Percentiles rank a stretch among this genome's conserved stretches.
Conservation (phyloP, 2,113 vertebrate genomes). For the Quiscalus mexicanus region DNA sequence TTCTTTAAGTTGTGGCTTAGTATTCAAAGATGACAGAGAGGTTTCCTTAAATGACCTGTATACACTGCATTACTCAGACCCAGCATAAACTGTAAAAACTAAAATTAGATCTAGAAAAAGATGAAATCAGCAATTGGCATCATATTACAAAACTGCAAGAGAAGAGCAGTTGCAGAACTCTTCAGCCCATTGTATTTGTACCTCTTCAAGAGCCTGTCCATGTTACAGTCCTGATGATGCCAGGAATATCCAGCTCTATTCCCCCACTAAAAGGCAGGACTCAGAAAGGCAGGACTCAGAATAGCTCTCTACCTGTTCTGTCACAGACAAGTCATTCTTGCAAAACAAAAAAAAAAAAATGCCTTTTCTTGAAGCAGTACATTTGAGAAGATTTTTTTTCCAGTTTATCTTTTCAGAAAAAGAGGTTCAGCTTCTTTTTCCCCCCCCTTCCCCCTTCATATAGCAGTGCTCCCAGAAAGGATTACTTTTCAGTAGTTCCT, state of each 20-base stretch:
- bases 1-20: neutral
- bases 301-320: neutral
- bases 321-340: neutral
- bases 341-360: neutral
- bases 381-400: neutral
- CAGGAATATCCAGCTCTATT: neutral
- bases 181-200: neutral
- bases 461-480: neutral
- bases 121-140: neutral
- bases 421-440: neutral
- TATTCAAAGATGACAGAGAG: neutral
- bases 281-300: neutral
- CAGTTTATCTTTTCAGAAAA: neutral
- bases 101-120: neutral
- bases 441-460: rapidly evolving
- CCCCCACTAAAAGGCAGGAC: neutral
- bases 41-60: neutral
- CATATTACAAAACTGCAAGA: neutral
- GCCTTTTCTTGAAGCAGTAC: neutral
- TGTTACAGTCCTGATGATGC: neutral
- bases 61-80: neutral
- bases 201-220: neutral
- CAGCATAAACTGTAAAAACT: neutral
- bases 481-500: neutral
- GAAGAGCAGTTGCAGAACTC: neutral